Evolutionary conservation across 2,888 invertebrate species (phyloP).

Genomic region (Pachymerium ferrugineum): DNA sequence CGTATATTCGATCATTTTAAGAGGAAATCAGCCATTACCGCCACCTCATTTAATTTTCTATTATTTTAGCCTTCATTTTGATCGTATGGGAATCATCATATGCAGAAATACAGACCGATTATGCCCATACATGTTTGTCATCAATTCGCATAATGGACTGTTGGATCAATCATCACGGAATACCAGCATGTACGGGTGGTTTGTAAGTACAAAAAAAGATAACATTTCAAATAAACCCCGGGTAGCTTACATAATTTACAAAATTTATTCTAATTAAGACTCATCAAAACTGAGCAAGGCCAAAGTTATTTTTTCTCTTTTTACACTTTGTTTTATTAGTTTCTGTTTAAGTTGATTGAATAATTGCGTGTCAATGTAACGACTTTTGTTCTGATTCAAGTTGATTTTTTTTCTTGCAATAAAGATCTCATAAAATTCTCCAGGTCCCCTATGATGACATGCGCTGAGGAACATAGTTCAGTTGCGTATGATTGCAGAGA

Average conservation of each 20-base stretch:
- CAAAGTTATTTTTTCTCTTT: background rate
- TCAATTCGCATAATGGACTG: background rate
- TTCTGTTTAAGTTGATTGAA: background rate
- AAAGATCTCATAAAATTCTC: no score
- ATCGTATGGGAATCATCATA: background rate
- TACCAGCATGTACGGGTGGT: slow-evolving; percentile 10
- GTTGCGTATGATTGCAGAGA: slow-evolving; percentile 8
- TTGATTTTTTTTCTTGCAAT: slow-evolving; percentile 4
- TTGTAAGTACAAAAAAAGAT: background rate
- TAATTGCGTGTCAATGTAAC: background rate
- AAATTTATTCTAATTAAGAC: background rate
- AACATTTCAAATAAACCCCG: no score
- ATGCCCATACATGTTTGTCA: background rate
- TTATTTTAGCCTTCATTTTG: background rate
- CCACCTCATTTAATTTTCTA: no score
- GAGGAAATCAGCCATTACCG: no score
- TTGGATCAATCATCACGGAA: slow-evolving; percentile 2
- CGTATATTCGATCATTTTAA: no score
- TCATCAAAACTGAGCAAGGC: background rate
- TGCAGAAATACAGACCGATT: background rate
- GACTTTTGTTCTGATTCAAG: background rate
- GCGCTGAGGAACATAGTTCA: background rate
- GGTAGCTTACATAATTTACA: slow-evolving; percentile 1
- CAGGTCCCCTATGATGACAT: background rate
- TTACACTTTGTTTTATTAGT: background rate